Conservation (phyloP, 2,888 invertebrate species). For the Drosophila phalerata region DNA sequence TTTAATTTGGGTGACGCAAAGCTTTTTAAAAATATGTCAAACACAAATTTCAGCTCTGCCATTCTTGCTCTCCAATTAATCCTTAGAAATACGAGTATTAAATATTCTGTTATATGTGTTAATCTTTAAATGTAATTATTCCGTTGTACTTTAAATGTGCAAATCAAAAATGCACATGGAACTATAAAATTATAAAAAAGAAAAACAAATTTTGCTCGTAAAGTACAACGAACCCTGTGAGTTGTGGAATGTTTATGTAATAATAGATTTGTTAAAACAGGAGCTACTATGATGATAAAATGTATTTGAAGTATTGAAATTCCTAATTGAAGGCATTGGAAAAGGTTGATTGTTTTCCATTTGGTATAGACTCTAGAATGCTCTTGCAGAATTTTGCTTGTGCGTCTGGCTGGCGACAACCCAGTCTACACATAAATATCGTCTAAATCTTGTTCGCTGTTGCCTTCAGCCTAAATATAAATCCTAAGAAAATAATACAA, state of each 20-base stretch:
- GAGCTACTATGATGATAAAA: neutral
- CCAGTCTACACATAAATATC: too few relatives aligned
- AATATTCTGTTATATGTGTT: neutral
- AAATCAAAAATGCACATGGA: neutral
- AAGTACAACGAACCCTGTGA: slow-evolving; percentile 17
- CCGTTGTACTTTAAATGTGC: slow-evolving; percentile 10
- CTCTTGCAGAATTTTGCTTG: too few relatives aligned
- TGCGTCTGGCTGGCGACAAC: too few relatives aligned
- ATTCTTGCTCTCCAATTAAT: slow-evolving; percentile 3
- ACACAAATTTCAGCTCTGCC: slow-evolving; percentile 48
- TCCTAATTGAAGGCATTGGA: too few relatives aligned
- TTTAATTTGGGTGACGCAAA: slow-evolving; percentile 42
- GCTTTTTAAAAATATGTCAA: slow-evolving; percentile 69
- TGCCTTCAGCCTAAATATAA: too few relatives aligned
- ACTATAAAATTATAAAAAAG: slow-evolving; percentile 1
- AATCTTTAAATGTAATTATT: neutral
- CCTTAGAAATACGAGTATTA: neutral
- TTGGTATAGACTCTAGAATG: too few relatives aligned
- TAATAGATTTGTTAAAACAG: neutral
- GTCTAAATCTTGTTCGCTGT: too few relatives aligned
- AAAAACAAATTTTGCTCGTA: slow-evolving; percentile 6
- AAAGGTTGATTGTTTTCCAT: too few relatives aligned
- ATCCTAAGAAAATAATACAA: too few relatives aligned
- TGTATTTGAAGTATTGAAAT: too few relatives aligned
- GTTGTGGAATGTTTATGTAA: slow-evolving; percentile 4